A percentile compares a stretch with the other conserved stretches of the same genome.
These are phyloP conservation scores for Sycophila sp. DNA, from an alignment of 1,140 invertebrate genomes.

Conservation along the genomic window DNA sequence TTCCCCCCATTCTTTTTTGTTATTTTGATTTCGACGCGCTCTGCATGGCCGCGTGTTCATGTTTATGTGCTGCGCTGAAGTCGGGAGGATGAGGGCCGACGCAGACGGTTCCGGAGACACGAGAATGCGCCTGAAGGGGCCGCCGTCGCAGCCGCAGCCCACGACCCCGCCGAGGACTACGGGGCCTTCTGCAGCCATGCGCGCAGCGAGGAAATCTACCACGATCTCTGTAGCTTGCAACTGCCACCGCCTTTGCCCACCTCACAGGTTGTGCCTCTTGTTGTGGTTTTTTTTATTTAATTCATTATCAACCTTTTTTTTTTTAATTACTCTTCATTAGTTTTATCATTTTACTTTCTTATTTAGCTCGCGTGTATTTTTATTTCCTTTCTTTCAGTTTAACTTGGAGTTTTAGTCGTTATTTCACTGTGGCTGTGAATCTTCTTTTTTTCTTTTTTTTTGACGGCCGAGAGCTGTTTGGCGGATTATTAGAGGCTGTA, in stretches of 20 bases:
- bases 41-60: conserved; percentile 63
- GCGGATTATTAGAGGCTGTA: too few relatives aligned
- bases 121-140: conserved; percentile 50
- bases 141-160: background rate
- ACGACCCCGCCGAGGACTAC: conserved; percentile 65
- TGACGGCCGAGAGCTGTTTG: too few relatives aligned
- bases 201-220: conserved; percentile 83
- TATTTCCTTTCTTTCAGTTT: too few relatives aligned
- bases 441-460: too few relatives aligned
- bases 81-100: conserved; percentile 62
- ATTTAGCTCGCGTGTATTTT: too few relatives aligned
- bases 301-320: too few relatives aligned
- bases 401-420: too few relatives aligned
- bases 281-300: conserved; percentile 40
- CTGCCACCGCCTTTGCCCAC: conserved; percentile 61
- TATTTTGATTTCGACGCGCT: conserved; percentile 20
- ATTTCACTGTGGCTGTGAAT: too few relatives aligned
- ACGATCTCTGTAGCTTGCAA: conserved; percentile 78
- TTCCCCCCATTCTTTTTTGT: background rate
- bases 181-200: conserved; percentile 74
- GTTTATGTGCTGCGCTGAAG: conserved; percentile 57
- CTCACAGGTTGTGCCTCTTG: conserved; percentile 57
- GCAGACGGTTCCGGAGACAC: conserved; percentile 56
- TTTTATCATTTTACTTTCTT: too few relatives aligned
- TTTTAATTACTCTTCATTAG: too few relatives aligned